Conservation (phyloP, 1,140 invertebrate species). For the Parasteatoda tepidariorum region DNA sequence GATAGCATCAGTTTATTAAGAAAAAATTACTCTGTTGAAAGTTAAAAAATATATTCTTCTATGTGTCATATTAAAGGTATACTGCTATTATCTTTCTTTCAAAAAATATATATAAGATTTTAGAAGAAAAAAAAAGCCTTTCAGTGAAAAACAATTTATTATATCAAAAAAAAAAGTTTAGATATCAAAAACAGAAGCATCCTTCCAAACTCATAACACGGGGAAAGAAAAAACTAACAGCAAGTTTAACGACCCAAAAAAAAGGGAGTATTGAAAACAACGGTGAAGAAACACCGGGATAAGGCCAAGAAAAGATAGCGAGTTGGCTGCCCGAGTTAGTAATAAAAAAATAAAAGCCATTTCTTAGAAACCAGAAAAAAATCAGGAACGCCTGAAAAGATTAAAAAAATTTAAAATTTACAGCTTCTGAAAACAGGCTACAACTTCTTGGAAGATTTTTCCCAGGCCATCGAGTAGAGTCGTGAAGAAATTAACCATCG, state of each 20-base stretch:
- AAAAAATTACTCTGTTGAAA: too few species aligned
- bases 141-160: slow-evolving; percentile 50
- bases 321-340: slow-evolving; percentile 17
- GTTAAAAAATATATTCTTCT: too few species aligned
- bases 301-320: slow-evolving; percentile 32
- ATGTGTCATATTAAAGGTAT: too few species aligned
- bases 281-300: slow-evolving; percentile 15
- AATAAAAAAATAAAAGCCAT: slow-evolving; percentile 3
- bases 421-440: slow-evolving; percentile 16
- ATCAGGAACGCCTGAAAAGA: background rate
- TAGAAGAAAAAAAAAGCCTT: too few species aligned
- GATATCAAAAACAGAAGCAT: slow-evolving; percentile 54
- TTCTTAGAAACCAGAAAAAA: slow-evolving; percentile 1
- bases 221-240: slow-evolving; percentile 39
- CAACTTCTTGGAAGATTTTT: slow-evolving; percentile 51
- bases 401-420: slow-evolving; percentile 35
- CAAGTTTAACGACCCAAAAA: slow-evolving; percentile 53
- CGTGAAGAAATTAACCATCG: slow-evolving; percentile 53
- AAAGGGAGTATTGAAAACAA: slow-evolving; percentile 49
- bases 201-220: slow-evolving; percentile 14
- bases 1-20: too few species aligned
- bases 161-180: slow-evolving; percentile 12
- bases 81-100: too few species aligned
- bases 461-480: slow-evolving; percentile 52
- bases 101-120: too few species aligned